Evolutionary conservation across 2,888 invertebrate species (phyloP).

Genomic region (Lypha dubia): DNA sequence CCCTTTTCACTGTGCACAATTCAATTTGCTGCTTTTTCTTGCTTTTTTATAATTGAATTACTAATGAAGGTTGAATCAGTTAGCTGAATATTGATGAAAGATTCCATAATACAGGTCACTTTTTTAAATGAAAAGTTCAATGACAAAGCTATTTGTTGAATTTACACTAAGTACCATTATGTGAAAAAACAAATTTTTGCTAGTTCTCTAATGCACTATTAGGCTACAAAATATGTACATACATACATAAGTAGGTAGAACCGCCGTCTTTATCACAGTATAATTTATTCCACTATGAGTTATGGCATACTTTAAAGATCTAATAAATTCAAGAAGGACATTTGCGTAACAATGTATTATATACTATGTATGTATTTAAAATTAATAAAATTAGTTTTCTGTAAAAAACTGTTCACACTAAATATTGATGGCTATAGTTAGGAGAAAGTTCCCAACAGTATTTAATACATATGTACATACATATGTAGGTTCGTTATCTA

Average conservation of each 20-base stretch:
- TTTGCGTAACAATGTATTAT: not conserved
- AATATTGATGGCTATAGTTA: too few species aligned
- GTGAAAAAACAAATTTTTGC: slow-evolving; percentile 2
- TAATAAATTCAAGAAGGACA: not conserved
- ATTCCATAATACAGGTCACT: slow-evolving; percentile 67
- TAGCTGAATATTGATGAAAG: slow-evolving; percentile 38
- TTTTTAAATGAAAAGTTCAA: slow-evolving; percentile 69
- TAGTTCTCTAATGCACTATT: slow-evolving; percentile 14
- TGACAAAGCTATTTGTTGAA: slow-evolving; percentile 64
- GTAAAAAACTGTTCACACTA: too few species aligned
- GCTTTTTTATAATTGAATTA: slow-evolving; percentile 69
- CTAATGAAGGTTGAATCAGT: slow-evolving; percentile 71
- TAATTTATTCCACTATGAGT: not conserved
- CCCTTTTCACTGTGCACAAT: slow-evolving; percentile 29
- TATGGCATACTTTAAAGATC: not conserved
- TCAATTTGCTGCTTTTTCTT: slow-evolving; percentile 29
- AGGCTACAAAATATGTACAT: not conserved
- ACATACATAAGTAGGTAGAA: too few species aligned
- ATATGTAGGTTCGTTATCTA: too few species aligned
- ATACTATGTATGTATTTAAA: too few species aligned
- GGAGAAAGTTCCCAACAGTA: too few species aligned
- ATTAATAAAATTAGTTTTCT: too few species aligned
- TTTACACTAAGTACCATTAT: slow-evolving; percentile 33
- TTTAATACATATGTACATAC: too few species aligned
- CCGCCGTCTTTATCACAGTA: not conserved